Percentiles rank a stretch among this genome's conserved stretches.
These are phyloP conservation scores for Poicephalus gulielmi DNA, from an alignment of 2,113 vertebrate species.

Conservation along the genomic window DNA sequence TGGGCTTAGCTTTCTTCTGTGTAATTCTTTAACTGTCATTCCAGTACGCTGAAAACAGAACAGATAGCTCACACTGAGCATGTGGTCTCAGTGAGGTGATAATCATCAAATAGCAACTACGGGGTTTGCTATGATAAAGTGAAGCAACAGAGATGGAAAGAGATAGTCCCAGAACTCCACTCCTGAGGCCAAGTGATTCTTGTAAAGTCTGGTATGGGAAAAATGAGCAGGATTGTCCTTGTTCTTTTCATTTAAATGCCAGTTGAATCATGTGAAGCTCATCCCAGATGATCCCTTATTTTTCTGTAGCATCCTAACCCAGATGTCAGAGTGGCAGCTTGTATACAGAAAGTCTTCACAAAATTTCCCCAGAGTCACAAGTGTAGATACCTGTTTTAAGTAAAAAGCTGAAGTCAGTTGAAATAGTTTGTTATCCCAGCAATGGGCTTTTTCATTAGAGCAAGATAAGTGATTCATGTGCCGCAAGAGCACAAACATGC, in stretches of 20 bases:
- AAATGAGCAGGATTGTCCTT: not conserved
- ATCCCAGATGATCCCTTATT: not conserved
- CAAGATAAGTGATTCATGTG: not conserved
- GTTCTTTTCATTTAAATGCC: not conserved
- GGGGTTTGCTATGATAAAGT: not conserved
- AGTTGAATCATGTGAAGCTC: not conserved
- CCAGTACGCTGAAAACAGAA: not conserved
- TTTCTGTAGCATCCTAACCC: not conserved
- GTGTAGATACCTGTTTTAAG: not conserved
- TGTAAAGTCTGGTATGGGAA: not conserved
- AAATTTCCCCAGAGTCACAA: not conserved
- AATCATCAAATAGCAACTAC: not conserved
- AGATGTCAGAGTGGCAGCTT: not conserved
- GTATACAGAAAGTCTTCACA: not conserved
- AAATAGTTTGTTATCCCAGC: not conserved
- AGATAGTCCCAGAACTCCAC: not conserved
- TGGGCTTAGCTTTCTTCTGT: not conserved
- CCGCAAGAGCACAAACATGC: not conserved
- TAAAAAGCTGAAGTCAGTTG: not conserved
- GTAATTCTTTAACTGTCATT: not conserved
- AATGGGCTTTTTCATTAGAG: not conserved
- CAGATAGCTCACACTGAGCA: not conserved
- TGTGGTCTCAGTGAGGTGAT: not conserved
- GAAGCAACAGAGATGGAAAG: not conserved
- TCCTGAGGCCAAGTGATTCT: not conserved